phyloP scores from a whole-genome alignment of 2,888 invertebrate species.

The Cryptocephalus primarius region DNA sequence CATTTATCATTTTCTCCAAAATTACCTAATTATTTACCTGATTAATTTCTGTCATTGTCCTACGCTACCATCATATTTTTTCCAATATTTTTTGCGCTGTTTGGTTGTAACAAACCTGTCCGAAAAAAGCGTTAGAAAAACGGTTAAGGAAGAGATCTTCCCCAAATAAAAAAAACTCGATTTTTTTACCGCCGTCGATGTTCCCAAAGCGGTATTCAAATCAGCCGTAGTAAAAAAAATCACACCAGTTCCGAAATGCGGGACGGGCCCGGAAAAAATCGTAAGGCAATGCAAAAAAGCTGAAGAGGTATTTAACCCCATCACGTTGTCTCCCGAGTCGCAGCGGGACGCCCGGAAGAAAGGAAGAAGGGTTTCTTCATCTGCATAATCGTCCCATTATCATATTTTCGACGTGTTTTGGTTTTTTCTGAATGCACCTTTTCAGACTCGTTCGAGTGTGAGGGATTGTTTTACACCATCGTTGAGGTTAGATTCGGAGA shows the following conservation, averaged over 20 bases:
- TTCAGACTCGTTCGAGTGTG: conserved; percentile 23
- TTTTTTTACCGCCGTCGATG: too few species aligned
- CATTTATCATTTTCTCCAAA: too few species aligned
- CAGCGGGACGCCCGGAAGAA: conserved; percentile 17
- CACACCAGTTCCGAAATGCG: conserved; percentile 11
- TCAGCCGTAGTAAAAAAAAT: conserved; percentile 9
- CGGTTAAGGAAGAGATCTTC: too few species aligned
- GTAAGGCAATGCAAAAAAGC: conserved; percentile 17
- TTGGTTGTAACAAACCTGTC: too few species aligned
- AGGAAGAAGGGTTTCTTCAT: conserved; percentile 21
- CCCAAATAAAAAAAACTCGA: too few species aligned
- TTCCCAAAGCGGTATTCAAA: conserved; percentile 8
- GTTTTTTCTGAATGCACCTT: conserved; percentile 17
- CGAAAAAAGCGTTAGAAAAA: too few species aligned
- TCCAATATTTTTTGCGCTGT: too few species aligned
- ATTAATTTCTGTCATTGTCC: too few species aligned
- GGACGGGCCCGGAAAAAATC: conserved; percentile 11
- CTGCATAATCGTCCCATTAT: conserved; percentile 32
- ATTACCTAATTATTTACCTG: too few species aligned
- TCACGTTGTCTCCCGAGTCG: conserved; percentile 14
- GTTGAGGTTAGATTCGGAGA: too few species aligned
- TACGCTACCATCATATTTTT: too few species aligned
- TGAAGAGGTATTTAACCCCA: conserved; percentile 20
- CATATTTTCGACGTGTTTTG: conserved; percentile 27
- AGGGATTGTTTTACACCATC: conserved; percentile 24